These are phyloP conservation scores for Strigamia transsilvanica DNA, from an alignment of 2,888 invertebrate species.

Conservation along the genomic window DNA sequence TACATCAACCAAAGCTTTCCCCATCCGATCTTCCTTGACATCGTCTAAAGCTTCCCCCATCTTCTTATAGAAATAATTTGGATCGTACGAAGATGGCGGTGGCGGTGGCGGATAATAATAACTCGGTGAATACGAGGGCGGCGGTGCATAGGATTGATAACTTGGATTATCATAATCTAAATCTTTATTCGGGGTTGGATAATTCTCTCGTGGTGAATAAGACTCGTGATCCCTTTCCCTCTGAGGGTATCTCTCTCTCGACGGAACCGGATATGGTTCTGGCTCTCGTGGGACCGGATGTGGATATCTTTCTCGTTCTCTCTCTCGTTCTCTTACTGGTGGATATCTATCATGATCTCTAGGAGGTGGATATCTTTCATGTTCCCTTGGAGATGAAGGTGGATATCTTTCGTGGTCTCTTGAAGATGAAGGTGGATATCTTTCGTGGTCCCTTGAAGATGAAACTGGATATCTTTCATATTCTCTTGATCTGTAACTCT, in stretches of 20 bases:
- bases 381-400: neutral
- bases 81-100: neutral
- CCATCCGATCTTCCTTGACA: neutral
- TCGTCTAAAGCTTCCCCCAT: neutral
- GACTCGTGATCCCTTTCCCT: neutral
- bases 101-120: neutral
- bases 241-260: neutral
- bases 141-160: neutral
- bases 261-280: neutral
- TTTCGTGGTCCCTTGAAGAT: neutral
- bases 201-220: neutral
- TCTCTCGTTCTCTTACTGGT: neutral
- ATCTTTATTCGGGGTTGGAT: neutral
- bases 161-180: neutral
- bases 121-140: neutral
- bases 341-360: neutral
- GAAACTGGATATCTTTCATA: neutral
- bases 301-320: neutral
- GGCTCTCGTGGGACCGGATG: neutral
- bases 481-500: neutral
- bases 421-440: neutral
- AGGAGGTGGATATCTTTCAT: neutral
- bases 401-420: neutral
- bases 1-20: too few relatives aligned
- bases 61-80: neutral